Base-by-base conservation (phyloP, 2,888 invertebrate genomes). In the Drosophila merina region DNA sequence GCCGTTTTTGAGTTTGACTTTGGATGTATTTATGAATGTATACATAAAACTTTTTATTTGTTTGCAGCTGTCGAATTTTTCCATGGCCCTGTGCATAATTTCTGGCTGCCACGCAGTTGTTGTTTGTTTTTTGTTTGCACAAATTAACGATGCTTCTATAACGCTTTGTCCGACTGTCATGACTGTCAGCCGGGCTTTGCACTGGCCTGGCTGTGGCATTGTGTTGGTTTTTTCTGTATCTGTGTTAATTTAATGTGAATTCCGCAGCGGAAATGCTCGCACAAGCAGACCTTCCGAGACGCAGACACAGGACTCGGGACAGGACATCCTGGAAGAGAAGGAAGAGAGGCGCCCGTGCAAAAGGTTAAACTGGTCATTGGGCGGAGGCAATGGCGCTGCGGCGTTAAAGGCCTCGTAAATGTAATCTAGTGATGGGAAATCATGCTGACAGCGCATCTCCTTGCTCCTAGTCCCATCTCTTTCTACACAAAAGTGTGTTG, bases 221-320 rank as follows among this genome's bases (percentile, higher is more conserved):
- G 30, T 62, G 56, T 73, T 12, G 36, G 49, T 49, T 10, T 50
- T 30, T 30, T 70, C 38, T 54, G 58, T 68, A 20, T 70, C 42
- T 70, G 45, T 51, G 74, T 85, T 77, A 85, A 85, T 85, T 82
- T 85, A 77, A 85, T 81, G 81, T 58, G 81, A 85, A 82, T 85
- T 85, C 77, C 77, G 85, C 85, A 72, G 83, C 81, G 85, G 81
- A 81, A 81, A 82, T 76, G 77, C 74, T 75, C 69, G 58, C 70
- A 77, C 66, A 59, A 58, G 69, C 50, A 36, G 54, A 30, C 74
- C 42, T 52, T 66, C 30, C 52, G 57, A 56, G 44, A 55, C 75
- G 70, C 70, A 40, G 69, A 70, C 40, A 51, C 54, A 44, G 66
- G 7, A 36, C 20, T 2, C 44, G 60, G 60, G 70, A 57, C 80